These are phyloP conservation scores for Erythrolamprus reginae DNA, from an alignment of 2,113 vertebrate genomes.

Conservation along the genomic window DNA sequence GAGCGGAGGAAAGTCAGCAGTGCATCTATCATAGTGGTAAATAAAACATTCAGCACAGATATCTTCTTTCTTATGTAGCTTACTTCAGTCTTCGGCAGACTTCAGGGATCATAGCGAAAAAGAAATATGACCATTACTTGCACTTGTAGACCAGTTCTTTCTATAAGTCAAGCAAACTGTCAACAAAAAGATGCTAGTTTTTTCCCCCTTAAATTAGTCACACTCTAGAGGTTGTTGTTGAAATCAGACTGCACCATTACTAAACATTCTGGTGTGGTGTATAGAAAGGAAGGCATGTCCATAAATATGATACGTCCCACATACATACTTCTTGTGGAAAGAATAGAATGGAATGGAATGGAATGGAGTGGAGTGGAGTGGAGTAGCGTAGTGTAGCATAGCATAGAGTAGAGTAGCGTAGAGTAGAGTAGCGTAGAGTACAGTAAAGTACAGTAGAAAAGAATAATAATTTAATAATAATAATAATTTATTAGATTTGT, in stretches of 20 bases:
- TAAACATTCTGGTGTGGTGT: background rate
- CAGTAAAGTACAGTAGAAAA: too few species aligned
- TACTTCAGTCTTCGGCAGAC: constrained; percentile 25
- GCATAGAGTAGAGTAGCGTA: too few species aligned
- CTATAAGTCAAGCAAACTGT: constrained; percentile 44
- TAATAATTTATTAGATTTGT: too few species aligned
- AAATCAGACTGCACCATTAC: background rate
- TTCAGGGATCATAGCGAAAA: constrained; percentile 39
- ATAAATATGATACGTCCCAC: background rate
- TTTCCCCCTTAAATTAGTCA: constrained; percentile 33
- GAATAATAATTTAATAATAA: too few species aligned
- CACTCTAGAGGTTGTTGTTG: constrained; percentile 23
- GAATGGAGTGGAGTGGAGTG: too few species aligned
- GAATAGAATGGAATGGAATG: background rate
- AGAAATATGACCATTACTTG: constrained; percentile 44
- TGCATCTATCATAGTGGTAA: background rate
- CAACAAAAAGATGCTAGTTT: constrained; percentile 40
- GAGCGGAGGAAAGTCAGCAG: background rate
- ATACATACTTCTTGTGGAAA: background rate
- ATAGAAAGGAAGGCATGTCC: background rate
- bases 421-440: too few species aligned
- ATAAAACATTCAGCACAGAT: background rate
- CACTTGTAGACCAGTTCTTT: constrained; percentile 37
- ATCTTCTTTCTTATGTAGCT: constrained; percentile 27
- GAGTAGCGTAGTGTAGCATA: too few species aligned